A percentile compares a stretch with the other conserved stretches of the same genome.
Evolutionary conservation across 2,113 vertebrate genomes (phyloP).

Genomic region (Pelecanoides urinatrix): DNA sequence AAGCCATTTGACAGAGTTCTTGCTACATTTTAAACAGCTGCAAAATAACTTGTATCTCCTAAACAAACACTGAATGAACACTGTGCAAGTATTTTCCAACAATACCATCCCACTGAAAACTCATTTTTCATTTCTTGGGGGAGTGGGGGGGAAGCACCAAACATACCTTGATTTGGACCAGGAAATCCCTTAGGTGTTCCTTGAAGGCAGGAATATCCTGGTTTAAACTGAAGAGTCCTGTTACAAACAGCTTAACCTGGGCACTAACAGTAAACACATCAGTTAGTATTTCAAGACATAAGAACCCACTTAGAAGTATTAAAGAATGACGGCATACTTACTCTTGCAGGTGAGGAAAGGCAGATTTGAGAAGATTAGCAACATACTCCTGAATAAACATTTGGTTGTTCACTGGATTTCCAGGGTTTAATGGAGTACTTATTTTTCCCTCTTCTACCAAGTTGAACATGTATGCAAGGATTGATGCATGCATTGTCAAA

Average conservation of each 20-base stretch:
- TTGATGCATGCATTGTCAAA: slow-evolving; percentile 98
- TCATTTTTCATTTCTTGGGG: rapidly evolving
- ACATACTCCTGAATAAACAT: slow-evolving; percentile 97
- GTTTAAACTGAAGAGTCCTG: slow-evolving; percentile 98
- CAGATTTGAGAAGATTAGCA: slow-evolving; percentile 97
- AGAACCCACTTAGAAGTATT: neutral
- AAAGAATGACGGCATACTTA: slow-evolving; percentile 65
- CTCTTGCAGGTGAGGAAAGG: slow-evolving; percentile 98
- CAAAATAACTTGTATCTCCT: neutral
- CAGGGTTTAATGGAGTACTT: slow-evolving; percentile 86
- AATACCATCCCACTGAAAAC: rapidly evolving
- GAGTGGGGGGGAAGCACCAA: neutral
- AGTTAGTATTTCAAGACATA: neutral
- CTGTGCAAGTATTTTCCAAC: neutral
- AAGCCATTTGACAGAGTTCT: neutral
- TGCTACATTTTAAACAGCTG: neutral
- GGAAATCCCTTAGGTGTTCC: slow-evolving; percentile 96
- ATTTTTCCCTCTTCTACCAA: slow-evolving; percentile 98
- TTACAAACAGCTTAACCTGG: slow-evolving; percentile 99
- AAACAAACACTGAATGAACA: neutral
- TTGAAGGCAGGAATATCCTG: slow-evolving; percentile 99
- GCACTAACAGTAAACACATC: slow-evolving; percentile 78
- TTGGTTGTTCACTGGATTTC: slow-evolving; percentile 89
- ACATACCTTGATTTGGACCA: slow-evolving; percentile 97
- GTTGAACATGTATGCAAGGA: slow-evolving; percentile 99